Evolutionary conservation across 2,888 invertebrate species (phyloP).

Genomic region (Apamea epomidion): DNA sequence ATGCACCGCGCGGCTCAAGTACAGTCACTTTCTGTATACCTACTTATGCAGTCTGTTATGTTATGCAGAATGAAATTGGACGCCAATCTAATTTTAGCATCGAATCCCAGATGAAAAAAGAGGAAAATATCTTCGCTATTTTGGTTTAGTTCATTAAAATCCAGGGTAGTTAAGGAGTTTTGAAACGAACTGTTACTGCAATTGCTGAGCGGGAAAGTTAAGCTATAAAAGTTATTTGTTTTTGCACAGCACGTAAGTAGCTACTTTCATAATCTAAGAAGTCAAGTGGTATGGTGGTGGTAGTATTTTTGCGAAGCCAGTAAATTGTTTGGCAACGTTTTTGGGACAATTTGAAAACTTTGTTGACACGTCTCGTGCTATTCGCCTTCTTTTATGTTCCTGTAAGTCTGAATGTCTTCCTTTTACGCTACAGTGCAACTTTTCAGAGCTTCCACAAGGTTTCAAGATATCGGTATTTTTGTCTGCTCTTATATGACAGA

Average conservation of each 20-base stretch:
- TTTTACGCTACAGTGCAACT: slow-evolving; percentile 29
- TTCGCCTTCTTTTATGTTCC: slow-evolving; percentile 42
- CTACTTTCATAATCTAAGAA: slow-evolving; percentile 58
- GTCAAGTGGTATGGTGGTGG: slow-evolving; percentile 40
- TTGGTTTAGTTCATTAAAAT: slow-evolving; percentile 51
- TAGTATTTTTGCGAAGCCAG: slow-evolving; percentile 54
- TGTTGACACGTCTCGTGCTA: slow-evolving; percentile 39
- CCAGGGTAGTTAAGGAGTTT: slow-evolving; percentile 50
- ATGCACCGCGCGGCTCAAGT: slow-evolving; percentile 42
- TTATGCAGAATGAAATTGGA: slow-evolving; percentile 43
- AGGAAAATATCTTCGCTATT: slow-evolving; percentile 33
- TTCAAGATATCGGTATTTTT: slow-evolving; percentile 1
- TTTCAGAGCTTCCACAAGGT: slow-evolving; percentile 4
- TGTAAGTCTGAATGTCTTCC: slow-evolving; percentile 37
- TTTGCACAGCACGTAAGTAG: slow-evolving; percentile 56
- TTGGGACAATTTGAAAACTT: slow-evolving; percentile 61
- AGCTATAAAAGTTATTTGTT: slow-evolving; percentile 66
- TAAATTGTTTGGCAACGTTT: slow-evolving; percentile 54
- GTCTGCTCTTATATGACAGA: not conserved
- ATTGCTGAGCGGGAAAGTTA: slow-evolving; percentile 57
- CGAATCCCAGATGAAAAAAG: slow-evolving; percentile 21
- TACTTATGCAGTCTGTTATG: slow-evolving; percentile 18
- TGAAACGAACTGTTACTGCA: slow-evolving; percentile 53
- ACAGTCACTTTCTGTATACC: slow-evolving; percentile 14
- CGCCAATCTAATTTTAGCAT: slow-evolving; percentile 42